Percentiles rank a stretch among this genome's conserved stretches.
These are phyloP conservation scores for Synergus gifuensis DNA, from an alignment of 2,888 invertebrate genomes.

Conservation along the genomic window DNA sequence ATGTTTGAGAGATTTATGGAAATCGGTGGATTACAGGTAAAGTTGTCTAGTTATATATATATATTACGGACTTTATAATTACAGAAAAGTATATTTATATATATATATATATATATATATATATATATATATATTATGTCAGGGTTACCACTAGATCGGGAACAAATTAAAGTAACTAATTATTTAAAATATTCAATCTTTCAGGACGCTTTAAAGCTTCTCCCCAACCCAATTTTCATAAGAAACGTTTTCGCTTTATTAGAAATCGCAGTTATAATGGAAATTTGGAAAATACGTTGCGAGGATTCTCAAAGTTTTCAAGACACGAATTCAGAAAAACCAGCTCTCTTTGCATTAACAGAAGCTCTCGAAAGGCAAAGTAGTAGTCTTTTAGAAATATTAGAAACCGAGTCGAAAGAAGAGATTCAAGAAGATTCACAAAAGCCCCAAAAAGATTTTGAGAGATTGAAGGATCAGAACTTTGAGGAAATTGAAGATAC, in stretches of 20 bases:
- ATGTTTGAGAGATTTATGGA: constrained; percentile 82
- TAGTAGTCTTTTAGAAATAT: constrained; percentile 13
- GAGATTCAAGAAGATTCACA: background rate
- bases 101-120: too few relatives aligned
- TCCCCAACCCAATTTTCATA: constrained; percentile 80
- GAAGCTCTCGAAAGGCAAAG: constrained; percentile 18
- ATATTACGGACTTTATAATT: too few relatives aligned
- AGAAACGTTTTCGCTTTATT: constrained; percentile 82
- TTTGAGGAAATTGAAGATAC: background rate
- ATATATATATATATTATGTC: background rate
- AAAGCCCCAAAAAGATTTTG: background rate
- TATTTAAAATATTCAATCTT: background rate
- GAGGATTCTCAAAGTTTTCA: constrained; percentile 49
- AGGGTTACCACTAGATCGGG: too few relatives aligned
- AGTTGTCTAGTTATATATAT: background rate
- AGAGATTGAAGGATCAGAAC: background rate
- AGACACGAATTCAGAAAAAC: background rate
- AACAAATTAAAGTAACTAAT: too few relatives aligned
- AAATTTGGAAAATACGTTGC: constrained; percentile 79
- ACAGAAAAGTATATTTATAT: too few relatives aligned
- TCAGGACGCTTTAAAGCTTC: constrained; percentile 79
- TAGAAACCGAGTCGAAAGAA: constrained; percentile 10
- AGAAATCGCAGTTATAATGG: constrained; percentile 82
- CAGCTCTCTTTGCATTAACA: constrained; percentile 1
- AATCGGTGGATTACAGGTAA: constrained; percentile 79